Evolutionary conservation across 2,797 vertebrate species (phyloP).

Genomic region (Podargus strigoides): DNA sequence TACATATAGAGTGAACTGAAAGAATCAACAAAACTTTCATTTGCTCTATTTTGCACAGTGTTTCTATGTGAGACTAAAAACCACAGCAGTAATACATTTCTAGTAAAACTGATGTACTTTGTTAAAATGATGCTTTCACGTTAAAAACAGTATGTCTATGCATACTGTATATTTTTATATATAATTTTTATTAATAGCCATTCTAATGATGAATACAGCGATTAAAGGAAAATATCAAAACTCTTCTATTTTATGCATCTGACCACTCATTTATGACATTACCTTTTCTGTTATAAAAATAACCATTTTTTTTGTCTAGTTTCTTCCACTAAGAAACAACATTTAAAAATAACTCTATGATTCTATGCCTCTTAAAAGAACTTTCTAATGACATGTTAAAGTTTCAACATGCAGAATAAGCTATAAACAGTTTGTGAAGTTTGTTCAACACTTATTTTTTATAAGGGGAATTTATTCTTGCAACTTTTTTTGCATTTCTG

Average conservation of each 20-base stretch:
- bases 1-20: background rate
- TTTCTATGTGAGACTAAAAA: background rate
- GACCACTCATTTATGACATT: background rate
- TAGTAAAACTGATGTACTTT: background rate
- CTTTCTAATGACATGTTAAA: background rate
- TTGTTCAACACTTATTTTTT: background rate
- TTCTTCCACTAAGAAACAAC: background rate
- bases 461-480: background rate
- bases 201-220: background rate
- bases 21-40: background rate
- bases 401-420: background rate
- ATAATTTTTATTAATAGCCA: background rate
- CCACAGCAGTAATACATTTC: background rate
- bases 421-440: background rate
- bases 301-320: no score
- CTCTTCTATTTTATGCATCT: background rate
- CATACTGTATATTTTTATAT: background rate
- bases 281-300: background rate
- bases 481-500: background rate
- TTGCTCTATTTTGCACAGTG: background rate
- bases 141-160: background rate
- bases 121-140: background rate
- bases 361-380: background rate
- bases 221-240: background rate
- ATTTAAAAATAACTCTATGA: background rate